Base-by-base conservation (phyloP, 1,140 invertebrate genomes). In the Polypedilum vanderplanki region DNA sequence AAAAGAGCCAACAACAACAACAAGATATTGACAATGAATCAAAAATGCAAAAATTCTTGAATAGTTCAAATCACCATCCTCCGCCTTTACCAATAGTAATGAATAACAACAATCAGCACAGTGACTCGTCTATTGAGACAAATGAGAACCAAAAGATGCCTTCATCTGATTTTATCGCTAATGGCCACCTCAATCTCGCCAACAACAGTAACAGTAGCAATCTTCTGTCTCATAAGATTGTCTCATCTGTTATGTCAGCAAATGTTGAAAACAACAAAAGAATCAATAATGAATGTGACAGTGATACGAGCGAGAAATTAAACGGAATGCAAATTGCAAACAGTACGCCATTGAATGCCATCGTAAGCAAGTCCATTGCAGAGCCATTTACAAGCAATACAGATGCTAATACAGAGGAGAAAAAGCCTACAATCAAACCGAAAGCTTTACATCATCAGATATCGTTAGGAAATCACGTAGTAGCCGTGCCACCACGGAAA, bases 91-190 rank as follows among this genome's bases (percentile, higher is more conserved):
- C 20, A 80, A 80, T 70, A 18, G 20, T 70, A 70, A 20, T 46
- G 70, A 75, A n/a, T 41, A 57, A 7, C 24, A 74, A 64, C 24
- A 74, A 64, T 40, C 22, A 41, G 12, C 40, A 75, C 41, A 22
- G 33, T 20, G 40, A 46, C n/a, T n/a, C 17, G 24, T 73, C 70
- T 8, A 40, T 12, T 33, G 80, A 89, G 78, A 96, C 96, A 83
- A 92, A 91, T 73, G 93, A 97, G 82, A 96, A 96, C 85, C 94
- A 97, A 84, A 95, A 93, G 18, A 85, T 96, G 80, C 94, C 94
- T 73, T 94, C 94, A 81, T 94, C 94, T 78, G 92, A 94, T 83
- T 93, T 94, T 80, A 88, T 89, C 8, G 87, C 83, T 74, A 80
- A 41, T 20, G 10, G 20, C 41, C 15, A 40, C 40, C 20, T 74